Base-by-base conservation (phyloP, 2,113 vertebrate species). In the Pungitius pungitius region DNA sequence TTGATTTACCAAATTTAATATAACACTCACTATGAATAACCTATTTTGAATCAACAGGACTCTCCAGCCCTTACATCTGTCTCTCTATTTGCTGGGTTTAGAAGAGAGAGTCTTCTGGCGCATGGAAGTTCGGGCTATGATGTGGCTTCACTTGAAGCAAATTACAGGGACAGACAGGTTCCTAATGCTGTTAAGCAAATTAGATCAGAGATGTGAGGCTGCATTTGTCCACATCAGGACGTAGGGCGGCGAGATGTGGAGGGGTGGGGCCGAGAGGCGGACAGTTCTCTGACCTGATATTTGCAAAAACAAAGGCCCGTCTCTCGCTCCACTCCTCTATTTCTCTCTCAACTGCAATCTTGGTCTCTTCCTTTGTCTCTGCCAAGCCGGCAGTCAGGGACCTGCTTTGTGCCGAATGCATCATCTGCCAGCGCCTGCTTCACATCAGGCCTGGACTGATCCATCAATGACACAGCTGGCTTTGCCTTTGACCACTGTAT, bases 391-490 rank as follows among this genome's bases (percentile, higher is more conserved):
- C 69, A 69, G 51, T 67, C 64, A 26, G 39, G 67, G 66, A 74
- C 83, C 60, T 71, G 64, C 72, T 77, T 77, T 59, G 74, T 74
- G 74, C 69, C 81, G 85, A 88, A 92, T 90, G 83, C 85, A 91
- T 91, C 90, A 92, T 92, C 80, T 80, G 75, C 87, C 69, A 81
- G 82, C 17, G 84, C 77, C 90, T 91, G 91, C 88, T 93, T 93
- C 89, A 91, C 90, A 94, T 87, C 85, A 87, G 85, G 56, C 62
- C 79, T 56, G 80, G 81, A 80, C 91, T 85, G 88, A 93, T 94
- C 91, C 90, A 92, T 94, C 94, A 94, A 88, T 94, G 94, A 93
- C 94, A 94, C 80, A 49, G 88, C 86, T 88, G 80, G 85, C 87
- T 92, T 85, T 87, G 85, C 85, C 86, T 87, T 85, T 88, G 89